Evolutionary conservation across 2,888 invertebrate genomes (phyloP).

Genomic region (Leistus spinibarbis): DNA sequence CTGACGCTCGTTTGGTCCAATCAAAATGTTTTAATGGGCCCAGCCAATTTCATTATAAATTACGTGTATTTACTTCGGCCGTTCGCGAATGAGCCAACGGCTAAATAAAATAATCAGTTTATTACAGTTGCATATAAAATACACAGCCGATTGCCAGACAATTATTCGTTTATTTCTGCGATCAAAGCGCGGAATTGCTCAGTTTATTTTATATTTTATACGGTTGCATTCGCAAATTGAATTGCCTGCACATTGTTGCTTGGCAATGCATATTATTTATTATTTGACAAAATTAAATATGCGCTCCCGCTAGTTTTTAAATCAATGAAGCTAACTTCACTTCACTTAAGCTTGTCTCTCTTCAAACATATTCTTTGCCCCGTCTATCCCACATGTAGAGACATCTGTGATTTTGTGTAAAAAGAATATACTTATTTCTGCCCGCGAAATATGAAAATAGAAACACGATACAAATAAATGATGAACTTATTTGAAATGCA

Average conservation of each 20-base stretch:
- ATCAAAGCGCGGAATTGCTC: background rate
- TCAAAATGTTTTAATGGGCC: constrained; percentile 37
- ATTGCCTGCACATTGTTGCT: background rate
- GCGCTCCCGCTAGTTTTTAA: background rate
- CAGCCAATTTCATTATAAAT: constrained; percentile 38
- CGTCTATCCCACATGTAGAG: no score
- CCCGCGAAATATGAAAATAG: no score
- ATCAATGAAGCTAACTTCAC: background rate
- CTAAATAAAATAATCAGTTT: background rate
- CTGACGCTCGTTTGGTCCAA: constrained; percentile 36
- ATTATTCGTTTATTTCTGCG: background rate
- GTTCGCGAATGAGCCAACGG: background rate
- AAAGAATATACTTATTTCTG: no score
- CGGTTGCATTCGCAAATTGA: background rate
- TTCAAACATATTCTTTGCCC: no score
- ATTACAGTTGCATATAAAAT: background rate
- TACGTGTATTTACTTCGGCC: constrained; percentile 22
- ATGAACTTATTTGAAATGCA: background rate
- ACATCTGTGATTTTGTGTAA: no score
- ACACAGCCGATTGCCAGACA: background rate
- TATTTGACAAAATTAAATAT: background rate
- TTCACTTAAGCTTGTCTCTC: no score
- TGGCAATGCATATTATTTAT: background rate
- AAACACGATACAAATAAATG: no score
- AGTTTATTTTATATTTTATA: background rate